Base-by-base conservation (phyloP, 2,888 invertebrate genomes). In the Toxonevra muliebris region DNA sequence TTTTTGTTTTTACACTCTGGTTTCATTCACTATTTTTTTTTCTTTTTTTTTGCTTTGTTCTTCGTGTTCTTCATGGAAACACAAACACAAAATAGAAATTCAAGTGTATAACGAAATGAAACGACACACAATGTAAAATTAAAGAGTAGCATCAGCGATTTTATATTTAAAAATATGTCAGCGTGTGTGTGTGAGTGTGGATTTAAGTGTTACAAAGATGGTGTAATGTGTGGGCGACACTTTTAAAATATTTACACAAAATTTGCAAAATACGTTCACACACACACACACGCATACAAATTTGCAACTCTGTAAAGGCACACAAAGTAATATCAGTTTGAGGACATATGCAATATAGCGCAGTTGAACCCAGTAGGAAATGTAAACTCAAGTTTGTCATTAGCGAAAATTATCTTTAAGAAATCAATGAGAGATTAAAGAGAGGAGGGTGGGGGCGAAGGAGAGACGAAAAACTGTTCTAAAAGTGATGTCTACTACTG, bases 241-340 rank as follows among this genome's bases (percentile, higher is more conserved):
- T 57, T 43, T 63, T 57, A 68, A 71, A 68, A 71, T 71, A 71
- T 71, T 71, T 63, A 71, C 68, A 68, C 63, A 66, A 66, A 61
- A 66, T 63, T 63, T 53, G 13, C 61, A 69, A 61, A 58, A 55
- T n/a, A n/a, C n/a, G n/a, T n/a, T n/a, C n/a, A n/a, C 55, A 54
- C 67, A 45, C 58, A 57, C 57, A 61, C 63, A 30, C 45, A 50
- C 53, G 53, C 30, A 17, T 20, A 63, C 62, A 62, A 48, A 30
- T 30, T 30, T 30, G 45, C 64, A 65, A n/a, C n/a, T 30, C 30
- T 41, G 15, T 19, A 9, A n/a, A 48, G 30, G 4, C 11, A 19
- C 15, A 52, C 19, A n/a, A 9, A 62, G 9, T 17, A 2, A 41
- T 41, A 48, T 50, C 12, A 13, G 13, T 9, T 17, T 58, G 30